phyloP scores from a whole-genome alignment of 2,113 vertebrate genomes.

The Taxidea taxus region DNA sequence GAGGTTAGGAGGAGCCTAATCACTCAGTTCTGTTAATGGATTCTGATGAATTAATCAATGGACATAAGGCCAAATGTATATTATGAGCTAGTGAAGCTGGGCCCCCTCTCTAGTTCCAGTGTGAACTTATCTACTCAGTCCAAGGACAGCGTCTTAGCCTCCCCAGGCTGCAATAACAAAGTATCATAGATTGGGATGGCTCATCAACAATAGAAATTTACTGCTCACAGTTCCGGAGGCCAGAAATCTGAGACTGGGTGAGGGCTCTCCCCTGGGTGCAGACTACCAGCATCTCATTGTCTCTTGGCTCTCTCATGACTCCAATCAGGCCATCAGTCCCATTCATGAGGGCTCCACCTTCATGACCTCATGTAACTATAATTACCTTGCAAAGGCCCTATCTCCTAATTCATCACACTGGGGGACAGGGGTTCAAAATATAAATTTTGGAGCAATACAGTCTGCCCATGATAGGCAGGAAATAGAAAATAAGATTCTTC shows the following conservation, averaged over 20 bases:
- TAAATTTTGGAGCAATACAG: background rate
- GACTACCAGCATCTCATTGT: background rate
- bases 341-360: background rate
- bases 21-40: constrained; percentile 54
- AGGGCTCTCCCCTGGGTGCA: background rate
- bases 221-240: background rate
- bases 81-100: background rate
- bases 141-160: background rate
- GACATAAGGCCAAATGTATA: constrained; percentile 15
- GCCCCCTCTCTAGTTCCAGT: background rate
- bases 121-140: background rate
- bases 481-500: background rate
- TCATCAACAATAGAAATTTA: background rate
- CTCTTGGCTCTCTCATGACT: background rate
- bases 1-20: constrained; percentile 14
- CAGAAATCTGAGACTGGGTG: background rate
- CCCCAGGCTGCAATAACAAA: background rate
- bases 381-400: background rate
- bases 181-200: no score
- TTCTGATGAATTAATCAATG: constrained; percentile 34
- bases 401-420: background rate
- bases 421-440: background rate
- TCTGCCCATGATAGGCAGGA: background rate
- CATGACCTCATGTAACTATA: background rate
- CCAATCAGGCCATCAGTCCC: background rate